Evolutionary conservation across 2,888 invertebrate species (phyloP), one percentile per base, ranked within the genome.

Genomic region (Rhingia rostrata): DNA sequence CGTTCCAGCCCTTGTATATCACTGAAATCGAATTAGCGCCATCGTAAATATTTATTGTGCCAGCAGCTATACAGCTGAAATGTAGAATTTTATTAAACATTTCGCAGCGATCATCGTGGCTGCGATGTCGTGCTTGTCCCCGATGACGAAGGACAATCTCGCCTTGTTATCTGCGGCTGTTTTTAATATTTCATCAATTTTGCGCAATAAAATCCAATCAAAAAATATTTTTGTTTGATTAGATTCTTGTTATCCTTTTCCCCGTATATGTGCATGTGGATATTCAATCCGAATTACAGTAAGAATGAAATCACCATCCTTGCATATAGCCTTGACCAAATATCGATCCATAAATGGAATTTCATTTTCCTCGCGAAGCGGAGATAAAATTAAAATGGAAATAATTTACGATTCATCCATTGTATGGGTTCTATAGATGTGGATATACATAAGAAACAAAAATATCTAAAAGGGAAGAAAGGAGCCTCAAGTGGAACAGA

Each of bases 31-130:
- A 66, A 74, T 74, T 74, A 74, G 74, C 74, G 74, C 74, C 56
- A 0, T 74, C 74, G 66, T 74, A 66, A 74, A 74, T 74, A 74
- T 74, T 74, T 74, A 74, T 74, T 74, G 66, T 66, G 22, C 49
- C 66, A 64, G 64, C 74, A 64, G 74, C 58, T 74, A 66, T 64
- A 45, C 12, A 33, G 41, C 72, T 41, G 10, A 43, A 35, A 53
- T 63, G 63, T 45, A 14, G 58, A 41, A 30, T 74, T 74, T 74
- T 74, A 74, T 64, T 74, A 74, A 64, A 58, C 74, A 74, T 74
- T 74, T 54, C 49, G 7, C 12, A 35, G 35, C 49, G 9, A 10
- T 45, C 6, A 10, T 45, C 12, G 1, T 30, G 51, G 4, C 43
- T 39, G 33, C 2, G n/a, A 5, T 12, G 41, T 41, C 22, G 49